phyloP scores from a whole-genome alignment of 2,888 invertebrate species.

The Andrena fulva region DNA sequence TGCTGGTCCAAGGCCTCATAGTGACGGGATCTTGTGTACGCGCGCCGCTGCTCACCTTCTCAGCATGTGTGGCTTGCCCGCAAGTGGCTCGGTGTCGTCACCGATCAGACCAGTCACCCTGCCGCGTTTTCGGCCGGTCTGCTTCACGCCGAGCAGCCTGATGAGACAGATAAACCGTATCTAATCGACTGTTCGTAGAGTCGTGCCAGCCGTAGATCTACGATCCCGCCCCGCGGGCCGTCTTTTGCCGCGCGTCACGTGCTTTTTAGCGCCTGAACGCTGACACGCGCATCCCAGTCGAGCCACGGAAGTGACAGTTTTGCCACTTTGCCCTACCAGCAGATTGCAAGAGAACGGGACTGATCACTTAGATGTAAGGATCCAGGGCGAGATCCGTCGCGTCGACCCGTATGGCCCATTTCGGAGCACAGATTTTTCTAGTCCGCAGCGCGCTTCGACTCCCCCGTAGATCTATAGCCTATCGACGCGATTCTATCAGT shows the following conservation, averaged over 20 bases:
- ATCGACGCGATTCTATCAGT: neutral
- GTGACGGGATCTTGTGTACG: constrained; percentile 45
- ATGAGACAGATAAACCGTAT: constrained; percentile 57
- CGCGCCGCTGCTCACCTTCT: constrained; percentile 48
- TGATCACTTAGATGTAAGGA: neutral
- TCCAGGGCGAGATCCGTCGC: neutral
- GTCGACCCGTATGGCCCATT: neutral
- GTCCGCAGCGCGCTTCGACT: neutral
- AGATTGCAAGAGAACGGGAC: constrained; percentile 3
- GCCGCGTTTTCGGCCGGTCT: constrained; percentile 24
- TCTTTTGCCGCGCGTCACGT: neutral
- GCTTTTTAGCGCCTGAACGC: neutral
- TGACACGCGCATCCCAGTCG: constrained; percentile 8
- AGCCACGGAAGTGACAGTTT: constrained; percentile 13
- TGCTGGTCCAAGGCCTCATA: constrained; percentile 81
- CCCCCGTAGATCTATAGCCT: neutral
- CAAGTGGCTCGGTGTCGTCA: constrained; percentile 15
- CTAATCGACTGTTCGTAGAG: constrained; percentile 66
- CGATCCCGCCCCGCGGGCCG: no score
- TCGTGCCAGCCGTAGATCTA: neutral
- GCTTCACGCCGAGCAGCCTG: constrained; percentile 19
- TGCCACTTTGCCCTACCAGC: neutral
- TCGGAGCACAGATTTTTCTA: neutral
- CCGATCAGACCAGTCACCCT: constrained; percentile 34
- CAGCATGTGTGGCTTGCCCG: constrained; percentile 68